phyloP scores from a whole-genome alignment of 2,797 vertebrate genomes.

The Clarias platycephalus region DNA sequence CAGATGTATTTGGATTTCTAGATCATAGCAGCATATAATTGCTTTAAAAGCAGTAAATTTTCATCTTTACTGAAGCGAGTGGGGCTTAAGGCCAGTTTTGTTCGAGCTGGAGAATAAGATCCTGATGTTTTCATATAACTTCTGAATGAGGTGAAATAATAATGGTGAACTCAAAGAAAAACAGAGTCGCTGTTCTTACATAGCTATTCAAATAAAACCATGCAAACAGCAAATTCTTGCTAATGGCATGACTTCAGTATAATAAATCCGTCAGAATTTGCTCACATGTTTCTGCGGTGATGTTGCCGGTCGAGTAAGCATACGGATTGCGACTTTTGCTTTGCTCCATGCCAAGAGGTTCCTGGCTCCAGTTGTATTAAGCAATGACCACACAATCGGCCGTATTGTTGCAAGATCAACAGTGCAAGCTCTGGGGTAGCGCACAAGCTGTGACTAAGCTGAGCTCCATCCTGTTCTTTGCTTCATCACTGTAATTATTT shows the following conservation, averaged over 20 bases:
- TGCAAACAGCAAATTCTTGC: not conserved
- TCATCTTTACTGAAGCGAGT: not conserved
- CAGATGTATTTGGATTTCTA: slow-evolving; percentile 26
- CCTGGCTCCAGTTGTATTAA: slow-evolving; percentile 24
- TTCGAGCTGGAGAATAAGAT: not conserved
- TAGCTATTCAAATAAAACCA: slow-evolving; percentile 7
- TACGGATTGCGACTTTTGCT: slow-evolving; percentile 46
- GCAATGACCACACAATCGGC: slow-evolving; percentile 40
- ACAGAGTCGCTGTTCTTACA: not conserved
- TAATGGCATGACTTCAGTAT: slow-evolving; percentile 25
- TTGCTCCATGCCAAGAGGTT: slow-evolving; percentile 24
- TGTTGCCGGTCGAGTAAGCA: slow-evolving; percentile 39
- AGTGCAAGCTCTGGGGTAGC: slow-evolving; percentile 3
- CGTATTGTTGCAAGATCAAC: slow-evolving; percentile 49
- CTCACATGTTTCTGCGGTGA: slow-evolving; percentile 21
- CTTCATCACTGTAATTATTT: slow-evolving; percentile 29
- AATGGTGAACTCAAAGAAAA: not conserved
- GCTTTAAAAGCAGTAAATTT: slow-evolving; percentile 13
- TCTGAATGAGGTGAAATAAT: slow-evolving; percentile 9
- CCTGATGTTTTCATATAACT: not conserved
- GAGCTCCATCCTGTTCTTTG: slow-evolving; percentile 36
- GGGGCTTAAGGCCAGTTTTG: slow-evolving; percentile 7
- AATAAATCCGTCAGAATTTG: slow-evolving; percentile 33
- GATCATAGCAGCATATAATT: slow-evolving; percentile 26
- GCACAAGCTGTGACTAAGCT: slow-evolving; percentile 5